Base-by-base conservation (phyloP, 2,113 vertebrate species). In the Epinephelus moara region DNA sequence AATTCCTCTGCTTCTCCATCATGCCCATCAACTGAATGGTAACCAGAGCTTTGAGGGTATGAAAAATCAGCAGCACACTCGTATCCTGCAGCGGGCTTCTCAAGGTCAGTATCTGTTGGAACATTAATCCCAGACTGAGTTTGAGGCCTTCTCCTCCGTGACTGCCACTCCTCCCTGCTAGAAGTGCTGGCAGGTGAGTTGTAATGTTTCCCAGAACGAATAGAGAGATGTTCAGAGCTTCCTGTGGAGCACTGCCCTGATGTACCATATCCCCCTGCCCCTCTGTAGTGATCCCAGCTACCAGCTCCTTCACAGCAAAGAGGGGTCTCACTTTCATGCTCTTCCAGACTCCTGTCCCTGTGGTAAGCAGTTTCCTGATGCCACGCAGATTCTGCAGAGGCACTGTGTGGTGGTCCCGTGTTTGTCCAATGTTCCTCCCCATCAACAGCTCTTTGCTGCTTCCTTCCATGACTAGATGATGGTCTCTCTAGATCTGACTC, bases 401-500 rank as follows among this genome's bases (percentile, higher is more conserved):
- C 40, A 72, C 85, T 57, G 9, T 72, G 82, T 40, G 70, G 14
- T 45, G 75, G 62, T 14, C 45, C 70, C 27, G 61, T 27, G 37
- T 70, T 70, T 1, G 82, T 42, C 93, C 93, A 93, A 1, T 45
- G 62, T 64, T 88, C 89, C 7, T 69, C 70, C 17, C 33, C 52
- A 42, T 67, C 85, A 47, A 37, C 61, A 23, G 18, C 6, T 25
- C 59, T 68, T 42, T 67, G 75, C 21, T 77, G 63, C 57, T 87
- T 92, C 57, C 68, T 63, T 61, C 61, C 87, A 42, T 80, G 71
- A 75, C 86, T 84, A 53, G 79, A 91, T 25, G 70, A 84, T 25
- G 70, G 85, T 78, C 82, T 87, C 25, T 94, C 94, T 52, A 85
- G 49, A 19, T 95, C 93, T 40, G 85, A 95, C 55, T 94, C 95